Percentiles rank a stretch among this genome's conserved stretches.
These are phyloP conservation scores for Pithys albifrons DNA, from an alignment of 2,113 vertebrate genomes.

Conservation along the genomic window DNA sequence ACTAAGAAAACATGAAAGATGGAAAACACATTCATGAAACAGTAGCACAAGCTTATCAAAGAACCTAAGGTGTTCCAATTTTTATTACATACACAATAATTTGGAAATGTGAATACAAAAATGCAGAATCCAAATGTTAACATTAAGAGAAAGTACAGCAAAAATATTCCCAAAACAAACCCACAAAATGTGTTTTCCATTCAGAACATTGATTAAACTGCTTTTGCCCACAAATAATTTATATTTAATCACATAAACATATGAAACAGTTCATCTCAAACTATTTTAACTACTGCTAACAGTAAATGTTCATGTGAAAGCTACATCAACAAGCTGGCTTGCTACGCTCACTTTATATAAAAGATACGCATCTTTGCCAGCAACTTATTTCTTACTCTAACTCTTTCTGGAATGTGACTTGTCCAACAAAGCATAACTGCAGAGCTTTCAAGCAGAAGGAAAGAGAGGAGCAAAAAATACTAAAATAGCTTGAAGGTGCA, in stretches of 20 bases:
- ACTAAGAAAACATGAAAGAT: neutral
- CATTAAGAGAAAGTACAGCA: neutral
- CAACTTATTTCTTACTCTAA: slow-evolving; percentile 17
- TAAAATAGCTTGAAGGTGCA: neutral
- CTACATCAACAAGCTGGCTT: neutral
- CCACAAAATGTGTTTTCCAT: neutral
- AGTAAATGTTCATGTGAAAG: neutral
- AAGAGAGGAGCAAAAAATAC: neutral
- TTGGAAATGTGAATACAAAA: neutral
- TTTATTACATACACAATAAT: neutral
- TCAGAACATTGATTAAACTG: neutral
- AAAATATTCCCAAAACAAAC: neutral
- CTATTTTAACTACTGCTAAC: neutral
- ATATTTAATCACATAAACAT: neutral
- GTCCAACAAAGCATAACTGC: slow-evolving; percentile 30
- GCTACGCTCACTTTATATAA: neutral
- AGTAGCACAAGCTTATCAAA: neutral
- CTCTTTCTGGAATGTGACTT: slow-evolving; percentile 36
- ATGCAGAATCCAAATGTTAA: neutral
- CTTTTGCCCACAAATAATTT: neutral
- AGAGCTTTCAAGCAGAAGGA: slow-evolving; percentile 39
- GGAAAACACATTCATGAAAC: neutral
- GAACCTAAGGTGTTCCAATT: neutral
- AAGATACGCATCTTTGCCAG: neutral
- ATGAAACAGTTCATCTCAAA: neutral